phyloP scores from a whole-genome alignment of 1,140 invertebrate species.

The Drosophila ananassae region DNA sequence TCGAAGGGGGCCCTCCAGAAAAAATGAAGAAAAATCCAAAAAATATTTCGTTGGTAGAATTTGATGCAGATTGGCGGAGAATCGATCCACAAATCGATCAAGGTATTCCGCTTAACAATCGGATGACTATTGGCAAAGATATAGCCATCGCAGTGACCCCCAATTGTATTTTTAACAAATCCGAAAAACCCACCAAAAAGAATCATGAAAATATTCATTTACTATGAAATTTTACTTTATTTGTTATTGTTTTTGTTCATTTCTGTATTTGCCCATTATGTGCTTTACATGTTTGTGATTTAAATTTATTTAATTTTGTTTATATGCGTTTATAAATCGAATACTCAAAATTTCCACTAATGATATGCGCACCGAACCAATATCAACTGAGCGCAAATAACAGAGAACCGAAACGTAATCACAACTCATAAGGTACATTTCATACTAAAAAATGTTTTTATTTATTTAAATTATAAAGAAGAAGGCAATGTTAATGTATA shows the following conservation, averaged over 20 bases:
- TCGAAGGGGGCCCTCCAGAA: no score
- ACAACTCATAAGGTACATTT: conserved; percentile 34
- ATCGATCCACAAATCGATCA: no score
- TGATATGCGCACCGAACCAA: conserved; percentile 73
- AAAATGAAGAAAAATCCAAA: no score
- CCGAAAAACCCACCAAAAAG: no score
- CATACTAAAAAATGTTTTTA: conserved; percentile 64
- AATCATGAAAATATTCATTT: conserved; percentile 16
- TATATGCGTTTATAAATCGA: conserved; percentile 66
- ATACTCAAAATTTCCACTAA: conserved; percentile 66
- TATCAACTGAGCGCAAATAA: conserved; percentile 55
- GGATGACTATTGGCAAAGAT: no score
- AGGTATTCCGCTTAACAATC: no score
- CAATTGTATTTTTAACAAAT: no score
- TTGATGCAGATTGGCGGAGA: no score
- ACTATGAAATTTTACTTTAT: conserved; percentile 77
- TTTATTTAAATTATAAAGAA: conserved; percentile 76
- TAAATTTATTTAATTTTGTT: conserved; percentile 47
- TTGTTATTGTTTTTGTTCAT: conserved; percentile 51
- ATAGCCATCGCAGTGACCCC: no score
- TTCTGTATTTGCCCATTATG: conserved; percentile 69
- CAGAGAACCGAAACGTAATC: conserved; percentile 31
- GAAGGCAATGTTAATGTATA: conserved; percentile 77
- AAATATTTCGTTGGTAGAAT: no score
- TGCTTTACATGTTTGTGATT: conserved; percentile 78